These are phyloP conservation scores for Hypanus sabinus DNA, from an alignment of 2,113 vertebrate genomes.

Conservation along the genomic window DNA sequence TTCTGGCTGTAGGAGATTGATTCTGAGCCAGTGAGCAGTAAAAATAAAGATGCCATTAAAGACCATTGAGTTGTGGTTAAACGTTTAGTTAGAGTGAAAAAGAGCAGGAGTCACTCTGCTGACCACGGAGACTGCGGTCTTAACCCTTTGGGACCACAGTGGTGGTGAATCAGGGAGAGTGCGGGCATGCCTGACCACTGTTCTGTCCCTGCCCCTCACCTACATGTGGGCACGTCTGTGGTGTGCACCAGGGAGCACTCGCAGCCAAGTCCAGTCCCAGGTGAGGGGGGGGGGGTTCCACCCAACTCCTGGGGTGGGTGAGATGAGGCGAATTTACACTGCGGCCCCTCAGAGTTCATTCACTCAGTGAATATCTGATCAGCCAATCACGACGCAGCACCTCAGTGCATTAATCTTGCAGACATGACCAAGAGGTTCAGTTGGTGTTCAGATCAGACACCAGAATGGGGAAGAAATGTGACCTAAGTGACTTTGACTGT, in stretches of 20 bases:
- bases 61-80: background rate
- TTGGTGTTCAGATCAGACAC: too few species aligned
- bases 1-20: background rate
- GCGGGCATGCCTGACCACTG: background rate
- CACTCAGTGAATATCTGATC: too few species aligned
- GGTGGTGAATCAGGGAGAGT: too few species aligned
- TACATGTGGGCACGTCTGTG: background rate
- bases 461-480: too few species aligned
- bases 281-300: background rate
- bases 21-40: background rate
- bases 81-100: conserved; percentile 5
- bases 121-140: background rate
- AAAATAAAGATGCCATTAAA: background rate
- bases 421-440: too few species aligned
- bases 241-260: background rate
- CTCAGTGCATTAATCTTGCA: too few species aligned
- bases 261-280: background rate
- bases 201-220: background rate
- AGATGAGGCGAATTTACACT: too few species aligned
- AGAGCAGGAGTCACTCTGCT: background rate
- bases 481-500: too few species aligned
- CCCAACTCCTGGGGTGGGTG: background rate
- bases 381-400: too few species aligned
- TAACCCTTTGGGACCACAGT: background rate
- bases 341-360: too few species aligned